Percentiles rank a stretch among this genome's conserved stretches.
Conservation (phyloP, 2,888 invertebrate genomes). For the Aromia moschata region DNA sequence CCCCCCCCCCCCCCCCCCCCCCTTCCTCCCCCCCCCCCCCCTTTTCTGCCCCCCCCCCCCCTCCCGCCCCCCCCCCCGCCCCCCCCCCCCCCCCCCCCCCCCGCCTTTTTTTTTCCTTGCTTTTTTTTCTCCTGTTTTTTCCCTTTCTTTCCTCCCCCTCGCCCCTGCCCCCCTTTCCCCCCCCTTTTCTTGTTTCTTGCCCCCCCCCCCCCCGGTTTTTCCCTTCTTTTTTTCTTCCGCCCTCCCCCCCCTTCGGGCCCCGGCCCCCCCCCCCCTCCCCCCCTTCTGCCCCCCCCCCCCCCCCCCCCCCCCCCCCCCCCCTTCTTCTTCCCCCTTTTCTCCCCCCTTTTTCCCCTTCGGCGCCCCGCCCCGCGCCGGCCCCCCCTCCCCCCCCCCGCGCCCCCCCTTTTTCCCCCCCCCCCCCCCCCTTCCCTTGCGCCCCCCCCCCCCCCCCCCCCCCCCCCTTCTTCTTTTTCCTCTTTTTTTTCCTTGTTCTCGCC, state of each 20-base stretch:
- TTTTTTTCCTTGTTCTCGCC: background rate
- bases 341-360: background rate
- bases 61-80: background rate
- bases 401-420: background rate
- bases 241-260: background rate
- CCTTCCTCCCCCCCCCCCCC: background rate
- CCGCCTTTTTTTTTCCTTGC: background rate
- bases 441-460: background rate
- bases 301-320: background rate
- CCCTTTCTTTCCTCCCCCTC: background rate
- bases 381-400: background rate
- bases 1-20: background rate
- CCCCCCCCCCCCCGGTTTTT: background rate
- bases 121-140: background rate
- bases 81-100: background rate
- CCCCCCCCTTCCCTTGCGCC: background rate
- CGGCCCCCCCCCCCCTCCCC: background rate
- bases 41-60: background rate
- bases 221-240: background rate
- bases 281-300: background rate
- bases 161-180: background rate
- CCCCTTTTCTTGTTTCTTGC: background rate
- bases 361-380: background rate
- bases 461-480: background rate
- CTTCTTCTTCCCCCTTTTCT: background rate